Evolutionary conservation across 2,888 invertebrate genomes (phyloP), one percentile per base, ranked within the genome.

Genomic region (Thera britannica): DNA sequence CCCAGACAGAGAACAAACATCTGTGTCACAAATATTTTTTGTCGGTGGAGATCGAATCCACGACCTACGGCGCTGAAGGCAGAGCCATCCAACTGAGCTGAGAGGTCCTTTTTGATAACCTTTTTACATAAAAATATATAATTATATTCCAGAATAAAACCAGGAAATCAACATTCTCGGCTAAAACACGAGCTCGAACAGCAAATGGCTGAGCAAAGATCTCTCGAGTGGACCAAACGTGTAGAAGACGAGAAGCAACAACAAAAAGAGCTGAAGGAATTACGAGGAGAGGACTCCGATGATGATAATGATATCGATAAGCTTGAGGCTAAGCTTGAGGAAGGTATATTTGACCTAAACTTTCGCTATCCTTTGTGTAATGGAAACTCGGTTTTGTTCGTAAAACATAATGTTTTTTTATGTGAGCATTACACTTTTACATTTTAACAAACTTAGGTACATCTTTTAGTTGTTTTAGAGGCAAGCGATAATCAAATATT

Each of bases 91-190:
- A 38, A 5, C 3, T 38, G 38, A 38, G 38, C 3, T 38, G 38
- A 38, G 5, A 38, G 5, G 3, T 38, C 5, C 5, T 4, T 38
- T 38, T 4, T 5, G 3, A 38, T 38, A 3, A 5, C 5, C 38
- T 44, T 12, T 12, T n/a, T 2, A 23, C 7, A 51, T 12, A 51
- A 51, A 52, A 9, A 41, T 41, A 59, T n/a, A 41, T 8, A 9
- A 23, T 23, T 8, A n/a, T 51, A 59, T 72, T 85, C 1, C 70
- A 95, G 94, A 74, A 86, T 90, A 71, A 89, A 95, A 82, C 96
- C 97, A 54, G 97, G 98, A 0, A 95, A 95, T 2, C 96, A 96
- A 76, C 94, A 96, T 73, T 84, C 94, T n/a, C 95, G 95, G 76
- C 89, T 98, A 62, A 96, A 96, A 81, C 95, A 95, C 70, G 95